These are phyloP conservation scores for Leptopilina clavipes DNA, from an alignment of 1,140 invertebrate species.

Conservation along the genomic window DNA sequence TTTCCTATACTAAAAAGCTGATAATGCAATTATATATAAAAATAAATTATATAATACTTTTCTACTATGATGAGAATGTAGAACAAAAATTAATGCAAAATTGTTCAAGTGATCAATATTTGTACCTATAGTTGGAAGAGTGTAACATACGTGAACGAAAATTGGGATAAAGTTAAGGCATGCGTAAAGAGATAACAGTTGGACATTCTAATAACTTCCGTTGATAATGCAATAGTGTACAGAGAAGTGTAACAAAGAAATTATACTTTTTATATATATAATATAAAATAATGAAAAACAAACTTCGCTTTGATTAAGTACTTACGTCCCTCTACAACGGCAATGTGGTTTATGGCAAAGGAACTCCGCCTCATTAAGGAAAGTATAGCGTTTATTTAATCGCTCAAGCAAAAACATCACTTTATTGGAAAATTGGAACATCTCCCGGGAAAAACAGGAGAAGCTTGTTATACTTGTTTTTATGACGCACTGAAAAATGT, in stretches of 20 bases:
- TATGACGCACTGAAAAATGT: neutral
- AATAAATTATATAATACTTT: too few relatives aligned
- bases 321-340: conserved; percentile 1
- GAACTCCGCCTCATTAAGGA: conserved; percentile 22
- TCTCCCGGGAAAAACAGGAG: neutral
- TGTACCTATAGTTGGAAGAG: too few relatives aligned
- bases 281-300: conserved; percentile 7
- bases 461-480: conserved; percentile 3
- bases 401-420: conserved; percentile 4
- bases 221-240: neutral
- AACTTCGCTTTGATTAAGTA: conserved; percentile 1
- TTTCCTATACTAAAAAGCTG: too few relatives aligned
- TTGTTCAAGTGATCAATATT: too few relatives aligned
- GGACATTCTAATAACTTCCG: too few relatives aligned
- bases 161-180: too few relatives aligned
- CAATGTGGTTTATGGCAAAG: conserved; percentile 31
- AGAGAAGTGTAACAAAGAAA: neutral
- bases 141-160: neutral
- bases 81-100: too few relatives aligned
- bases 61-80: too few relatives aligned
- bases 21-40: too few relatives aligned
- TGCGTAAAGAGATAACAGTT: too few relatives aligned
- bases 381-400: conserved; percentile 34
- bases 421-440: conserved; percentile 27
- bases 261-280: neutral